Percentiles rank a stretch among this genome's conserved stretches.
phyloP scores from a whole-genome alignment of 2,113 vertebrate genomes.

The Rhinichthys klamathensis region DNA sequence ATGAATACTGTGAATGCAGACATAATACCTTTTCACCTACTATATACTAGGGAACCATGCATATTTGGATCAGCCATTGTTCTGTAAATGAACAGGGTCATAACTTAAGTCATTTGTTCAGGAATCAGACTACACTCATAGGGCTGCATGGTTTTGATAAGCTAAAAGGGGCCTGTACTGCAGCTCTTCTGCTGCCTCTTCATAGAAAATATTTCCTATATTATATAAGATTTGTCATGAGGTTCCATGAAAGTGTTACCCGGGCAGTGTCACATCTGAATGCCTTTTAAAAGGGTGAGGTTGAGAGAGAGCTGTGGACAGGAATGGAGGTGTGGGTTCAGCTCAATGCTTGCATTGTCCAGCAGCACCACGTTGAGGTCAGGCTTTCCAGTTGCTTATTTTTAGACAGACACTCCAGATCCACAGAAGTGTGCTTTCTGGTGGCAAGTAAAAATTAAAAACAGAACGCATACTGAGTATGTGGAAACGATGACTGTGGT shows the following conservation, averaged over 20 bases:
- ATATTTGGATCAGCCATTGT: background rate
- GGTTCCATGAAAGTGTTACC: slow-evolving; percentile 7
- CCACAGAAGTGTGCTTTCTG: slow-evolving; percentile 32
- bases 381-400: slow-evolving; percentile 51
- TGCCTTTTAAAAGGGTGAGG: slow-evolving; percentile 1
- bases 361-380: slow-evolving; percentile 51
- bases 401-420: slow-evolving; percentile 50
- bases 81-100: background rate
- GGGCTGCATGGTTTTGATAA: background rate
- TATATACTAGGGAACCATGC: no score
- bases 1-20: no score
- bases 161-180: background rate
- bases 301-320: slow-evolving; percentile 25
- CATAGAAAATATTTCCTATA: background rate
- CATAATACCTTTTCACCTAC: no score
- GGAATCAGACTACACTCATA: background rate
- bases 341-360: slow-evolving; percentile 67
- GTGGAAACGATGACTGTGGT: slow-evolving; percentile 35
- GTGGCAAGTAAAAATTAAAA: slow-evolving; percentile 8
- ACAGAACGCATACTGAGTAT: background rate
- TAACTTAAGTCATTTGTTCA: background rate
- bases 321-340: slow-evolving; percentile 49
- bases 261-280: background rate
- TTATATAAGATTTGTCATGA: background rate
- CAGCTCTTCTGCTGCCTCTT: background rate